Conservation (phyloP, 2,888 invertebrate genomes). For the Dione juno region DNA sequence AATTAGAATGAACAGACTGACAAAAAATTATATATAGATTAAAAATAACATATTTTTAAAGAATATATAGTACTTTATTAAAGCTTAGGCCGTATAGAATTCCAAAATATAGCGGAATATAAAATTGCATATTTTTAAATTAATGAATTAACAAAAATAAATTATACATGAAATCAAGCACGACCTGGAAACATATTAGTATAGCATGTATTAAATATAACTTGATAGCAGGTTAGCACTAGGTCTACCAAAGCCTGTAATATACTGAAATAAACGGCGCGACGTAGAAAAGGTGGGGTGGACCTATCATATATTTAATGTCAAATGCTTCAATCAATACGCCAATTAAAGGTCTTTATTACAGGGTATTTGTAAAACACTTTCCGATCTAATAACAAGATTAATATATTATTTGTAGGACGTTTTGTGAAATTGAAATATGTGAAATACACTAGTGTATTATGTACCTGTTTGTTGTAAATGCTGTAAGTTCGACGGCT, state of each 20-base stretch:
- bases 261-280: slow-evolving; percentile 36
- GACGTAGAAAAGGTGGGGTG: slow-evolving; percentile 38
- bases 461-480: neutral
- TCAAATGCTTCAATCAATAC: slow-evolving; percentile 42
- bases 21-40: too few relatives aligned
- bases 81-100: too few relatives aligned
- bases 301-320: slow-evolving; percentile 39
- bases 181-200: neutral
- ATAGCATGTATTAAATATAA: slow-evolving; percentile 9
- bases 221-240: slow-evolving; percentile 2
- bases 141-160: too few relatives aligned
- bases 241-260: slow-evolving; percentile 16
- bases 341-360: slow-evolving; percentile 41
- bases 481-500: too few relatives aligned
- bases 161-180: neutral
- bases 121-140: too few relatives aligned
- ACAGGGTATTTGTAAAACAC: slow-evolving; percentile 34
- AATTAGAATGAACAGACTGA: too few relatives aligned
- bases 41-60: too few relatives aligned
- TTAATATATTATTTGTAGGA: neutral
- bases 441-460: neutral
- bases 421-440: neutral
- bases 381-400: slow-evolving; percentile 8
- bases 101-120: too few relatives aligned
- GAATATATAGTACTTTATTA: too few relatives aligned